Evolutionary conservation across 2,113 vertebrate species (phyloP).

Genomic region (Archilochus colubris): DNA sequence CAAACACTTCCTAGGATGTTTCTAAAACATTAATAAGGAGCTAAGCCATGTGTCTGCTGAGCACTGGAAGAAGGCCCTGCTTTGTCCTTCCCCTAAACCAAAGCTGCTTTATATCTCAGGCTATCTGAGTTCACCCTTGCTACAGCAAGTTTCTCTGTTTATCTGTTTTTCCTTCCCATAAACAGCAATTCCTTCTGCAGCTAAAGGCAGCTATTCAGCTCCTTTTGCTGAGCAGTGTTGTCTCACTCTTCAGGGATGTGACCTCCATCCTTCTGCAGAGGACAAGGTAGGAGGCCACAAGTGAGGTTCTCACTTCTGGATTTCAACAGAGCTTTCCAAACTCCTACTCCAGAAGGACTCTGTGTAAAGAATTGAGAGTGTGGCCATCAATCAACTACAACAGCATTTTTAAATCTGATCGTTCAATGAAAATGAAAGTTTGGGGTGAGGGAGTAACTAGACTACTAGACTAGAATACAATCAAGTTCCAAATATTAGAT

Average conservation of each 20-base stretch:
- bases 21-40: neutral
- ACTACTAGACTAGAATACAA: neutral
- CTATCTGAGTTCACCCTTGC: neutral
- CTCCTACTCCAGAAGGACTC: neutral
- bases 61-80: neutral
- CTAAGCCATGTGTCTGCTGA: neutral
- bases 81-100: neutral
- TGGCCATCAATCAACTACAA: neutral
- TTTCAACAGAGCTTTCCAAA: neutral
- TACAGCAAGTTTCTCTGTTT: neutral
- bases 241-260: neutral
- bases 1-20: neutral
- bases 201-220: neutral
- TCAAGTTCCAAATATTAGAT: neutral
- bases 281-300: too few species aligned
- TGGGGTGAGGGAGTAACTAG: neutral
- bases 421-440: neutral
- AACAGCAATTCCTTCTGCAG: neutral
- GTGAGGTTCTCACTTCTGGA: neutral
- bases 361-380: neutral
- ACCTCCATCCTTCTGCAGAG: neutral
- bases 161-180: neutral
- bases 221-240: neutral
- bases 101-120: neutral
- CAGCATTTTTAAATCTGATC: neutral